Percentiles rank a stretch among this genome's conserved stretches.
Conservation (phyloP, 1,140 invertebrate genomes). For the Drosophila chauvacae region DNA sequence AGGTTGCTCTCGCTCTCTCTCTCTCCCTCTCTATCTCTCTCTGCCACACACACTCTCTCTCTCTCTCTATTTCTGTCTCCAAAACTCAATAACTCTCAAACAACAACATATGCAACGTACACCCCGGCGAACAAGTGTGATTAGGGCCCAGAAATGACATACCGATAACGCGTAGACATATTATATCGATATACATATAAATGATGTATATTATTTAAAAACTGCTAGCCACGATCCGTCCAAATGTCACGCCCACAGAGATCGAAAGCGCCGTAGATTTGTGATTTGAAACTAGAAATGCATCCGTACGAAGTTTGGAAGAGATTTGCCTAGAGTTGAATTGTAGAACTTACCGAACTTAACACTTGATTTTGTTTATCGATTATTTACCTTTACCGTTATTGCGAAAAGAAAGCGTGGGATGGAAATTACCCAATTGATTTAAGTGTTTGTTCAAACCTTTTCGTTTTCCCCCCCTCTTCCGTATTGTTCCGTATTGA, state of each 20-base stretch:
- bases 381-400: slow-evolving; percentile 25
- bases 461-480: slow-evolving; percentile 14
- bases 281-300: slow-evolving; percentile 49
- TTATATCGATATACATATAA: neutral
- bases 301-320: slow-evolving; percentile 45
- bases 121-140: slow-evolving; percentile 23
- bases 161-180: slow-evolving; percentile 24
- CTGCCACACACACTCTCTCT: slow-evolving; percentile 16
- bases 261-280: slow-evolving; percentile 47
- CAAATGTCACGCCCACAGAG: slow-evolving; percentile 19
- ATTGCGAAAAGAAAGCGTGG: slow-evolving; percentile 9
- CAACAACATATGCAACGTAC: slow-evolving; percentile 34
- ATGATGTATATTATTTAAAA: slow-evolving; percentile 11
- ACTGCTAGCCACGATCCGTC: slow-evolving; percentile 13
- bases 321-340: slow-evolving; percentile 32
- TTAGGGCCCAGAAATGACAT: slow-evolving; percentile 10
- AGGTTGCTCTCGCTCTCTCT: slow-evolving; percentile 61
- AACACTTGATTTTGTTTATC: slow-evolving; percentile 29
- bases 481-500: slow-evolving; percentile 36
- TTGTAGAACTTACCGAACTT: slow-evolving; percentile 46
- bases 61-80: slow-evolving; percentile 13
- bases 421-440: slow-evolving; percentile 5
- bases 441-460: slow-evolving; percentile 24
- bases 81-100: slow-evolving; percentile 35
- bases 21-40: slow-evolving; percentile 17